Conservation (phyloP, 1,140 invertebrate genomes). For the Artemia franciscana region DNA sequence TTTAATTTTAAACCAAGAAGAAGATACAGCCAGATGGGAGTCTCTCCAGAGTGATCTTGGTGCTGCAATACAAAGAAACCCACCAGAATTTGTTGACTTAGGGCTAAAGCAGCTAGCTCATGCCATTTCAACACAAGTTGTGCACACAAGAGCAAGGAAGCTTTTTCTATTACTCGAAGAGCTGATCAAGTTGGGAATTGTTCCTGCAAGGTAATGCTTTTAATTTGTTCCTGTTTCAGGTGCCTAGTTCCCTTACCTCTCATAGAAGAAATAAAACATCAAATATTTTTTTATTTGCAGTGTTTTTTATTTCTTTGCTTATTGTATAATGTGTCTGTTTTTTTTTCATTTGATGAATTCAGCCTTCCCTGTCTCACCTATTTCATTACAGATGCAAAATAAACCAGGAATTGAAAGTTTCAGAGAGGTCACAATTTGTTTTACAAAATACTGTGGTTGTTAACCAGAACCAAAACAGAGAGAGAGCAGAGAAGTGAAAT, state of each 20-base stretch:
- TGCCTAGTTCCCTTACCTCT: no score
- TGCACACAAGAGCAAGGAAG: conserved; percentile 40
- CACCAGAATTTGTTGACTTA: conserved; percentile 40
- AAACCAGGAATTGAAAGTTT: no score
- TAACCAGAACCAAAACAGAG: no score
- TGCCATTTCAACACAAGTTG: conserved; percentile 37
- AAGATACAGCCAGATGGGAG: conserved; percentile 35
- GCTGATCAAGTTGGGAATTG: conserved; percentile 36
- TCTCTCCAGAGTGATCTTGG: conserved; percentile 34
- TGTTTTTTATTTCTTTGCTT: background rate
- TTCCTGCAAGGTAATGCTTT: conserved; percentile 30
- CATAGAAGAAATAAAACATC: background rate
- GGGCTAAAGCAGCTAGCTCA: conserved; percentile 42
- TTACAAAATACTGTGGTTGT: no score
- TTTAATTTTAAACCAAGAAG: conserved; percentile 41
- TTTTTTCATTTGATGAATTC: no score
- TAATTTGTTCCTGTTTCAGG: background rate
- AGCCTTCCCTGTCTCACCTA: no score
- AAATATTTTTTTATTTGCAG: background rate
- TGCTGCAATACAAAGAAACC: conserved; percentile 24
- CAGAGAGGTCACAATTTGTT: no score
- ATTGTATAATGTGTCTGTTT: no score
- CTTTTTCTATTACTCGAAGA: conserved; percentile 43
- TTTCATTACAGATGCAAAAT: no score
- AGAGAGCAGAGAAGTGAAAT: no score